Conservation (phyloP, 2,113 vertebrate species). For the Pteropus alecto region DNA sequence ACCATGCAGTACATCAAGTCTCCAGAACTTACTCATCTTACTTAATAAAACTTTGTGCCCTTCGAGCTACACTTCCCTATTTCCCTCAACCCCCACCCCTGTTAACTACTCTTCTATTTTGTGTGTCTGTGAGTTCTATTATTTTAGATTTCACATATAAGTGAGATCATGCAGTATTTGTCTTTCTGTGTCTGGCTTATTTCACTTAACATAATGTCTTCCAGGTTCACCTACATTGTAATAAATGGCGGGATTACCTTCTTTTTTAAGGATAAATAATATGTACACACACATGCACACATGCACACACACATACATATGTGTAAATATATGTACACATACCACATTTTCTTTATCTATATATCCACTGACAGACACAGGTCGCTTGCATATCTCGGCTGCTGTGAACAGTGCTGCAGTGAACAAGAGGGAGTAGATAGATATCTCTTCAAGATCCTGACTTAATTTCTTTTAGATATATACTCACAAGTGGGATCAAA, state of each 20-base stretch:
- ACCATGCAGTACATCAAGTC: background rate
- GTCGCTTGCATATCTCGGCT: background rate
- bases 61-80: background rate
- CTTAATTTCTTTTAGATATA: background rate
- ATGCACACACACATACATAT: too few species aligned
- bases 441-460: background rate
- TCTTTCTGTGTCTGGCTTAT: background rate
- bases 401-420: background rate
- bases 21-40: background rate
- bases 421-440: background rate
- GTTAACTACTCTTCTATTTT: background rate
- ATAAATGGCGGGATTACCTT: background rate
- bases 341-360: background rate
- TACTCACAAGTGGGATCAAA: background rate
- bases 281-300: too few species aligned
- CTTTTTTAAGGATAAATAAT: background rate
- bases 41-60: background rate
- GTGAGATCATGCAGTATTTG: background rate
- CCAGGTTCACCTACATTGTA: background rate
- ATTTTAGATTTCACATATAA: background rate
- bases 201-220: background rate
- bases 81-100: background rate
- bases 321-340: background rate
- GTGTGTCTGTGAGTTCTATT: too few species aligned
- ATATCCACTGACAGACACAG: background rate